These are phyloP conservation scores for Nebria ingens DNA, from an alignment of 1,140 invertebrate genomes.

Conservation along the genomic window DNA sequence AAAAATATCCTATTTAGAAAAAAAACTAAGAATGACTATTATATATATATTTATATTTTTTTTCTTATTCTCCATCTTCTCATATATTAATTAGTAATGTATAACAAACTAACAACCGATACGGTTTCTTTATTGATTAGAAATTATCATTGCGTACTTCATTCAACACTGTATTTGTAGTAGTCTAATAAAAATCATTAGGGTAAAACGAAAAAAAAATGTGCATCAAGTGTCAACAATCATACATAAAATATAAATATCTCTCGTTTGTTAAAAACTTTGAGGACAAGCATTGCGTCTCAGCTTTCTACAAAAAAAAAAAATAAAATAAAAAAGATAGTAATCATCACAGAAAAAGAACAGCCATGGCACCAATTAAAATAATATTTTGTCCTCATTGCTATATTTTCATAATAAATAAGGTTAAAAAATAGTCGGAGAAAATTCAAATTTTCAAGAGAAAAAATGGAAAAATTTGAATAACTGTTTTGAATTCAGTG, in stretches of 20 bases:
- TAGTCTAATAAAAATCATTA: too few species aligned
- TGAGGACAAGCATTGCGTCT: too few species aligned
- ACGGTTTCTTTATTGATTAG: conserved; percentile 4
- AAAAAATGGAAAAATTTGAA: neutral
- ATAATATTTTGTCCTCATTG: neutral
- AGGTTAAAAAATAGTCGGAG: neutral
- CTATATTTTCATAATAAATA: neutral
- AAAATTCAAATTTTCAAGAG: neutral
- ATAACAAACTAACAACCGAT: conserved; percentile 9
- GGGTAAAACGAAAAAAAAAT: too few species aligned
- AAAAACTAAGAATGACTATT: neutral
- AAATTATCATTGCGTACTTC: neutral
- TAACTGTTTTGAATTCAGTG: neutral
- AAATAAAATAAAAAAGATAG: neutral
- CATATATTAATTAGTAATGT: neutral
- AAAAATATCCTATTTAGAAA: neutral
- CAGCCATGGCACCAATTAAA: neutral
- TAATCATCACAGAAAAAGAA: neutral
- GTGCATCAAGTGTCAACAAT: too few species aligned
- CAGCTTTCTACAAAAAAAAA: neutral
- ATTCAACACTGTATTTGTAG: conserved; percentile 8
- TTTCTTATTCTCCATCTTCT: too few species aligned
- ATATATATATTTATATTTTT: neutral
- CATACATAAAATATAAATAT: too few species aligned
- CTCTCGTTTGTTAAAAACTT: too few species aligned